Conservation (phyloP, 2,888 invertebrate genomes). For the Stegophylla sp. region DNA sequence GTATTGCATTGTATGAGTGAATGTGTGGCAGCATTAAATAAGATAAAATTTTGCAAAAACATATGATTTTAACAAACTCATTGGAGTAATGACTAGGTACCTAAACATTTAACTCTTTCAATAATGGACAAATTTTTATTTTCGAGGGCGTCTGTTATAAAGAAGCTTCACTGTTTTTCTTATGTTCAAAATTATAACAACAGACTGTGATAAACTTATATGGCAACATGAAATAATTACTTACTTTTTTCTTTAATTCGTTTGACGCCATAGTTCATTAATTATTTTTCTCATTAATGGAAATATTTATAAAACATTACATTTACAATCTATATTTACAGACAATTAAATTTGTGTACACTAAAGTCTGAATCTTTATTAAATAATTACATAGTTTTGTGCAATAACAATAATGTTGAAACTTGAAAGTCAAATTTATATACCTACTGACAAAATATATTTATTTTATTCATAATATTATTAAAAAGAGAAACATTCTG, state of each 20-base stretch:
- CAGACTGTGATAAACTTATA: neutral
- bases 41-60: neutral
- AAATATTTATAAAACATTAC: neutral
- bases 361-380: too few species aligned
- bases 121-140: too few species aligned
- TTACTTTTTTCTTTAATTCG: slow-evolving; percentile 31
- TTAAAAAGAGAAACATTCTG: too few species aligned
- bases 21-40: neutral
- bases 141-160: too few species aligned
- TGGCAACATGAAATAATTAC: neutral
- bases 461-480: too few species aligned
- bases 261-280: slow-evolving; percentile 11
- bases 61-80: neutral
- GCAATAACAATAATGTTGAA: neutral
- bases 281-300: too few species aligned
- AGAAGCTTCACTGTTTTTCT: neutral
- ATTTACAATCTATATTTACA: neutral
- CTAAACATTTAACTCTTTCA: too few species aligned
- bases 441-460: too few species aligned
- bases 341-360: neutral
- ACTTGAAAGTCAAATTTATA: too few species aligned
- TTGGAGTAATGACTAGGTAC: too few species aligned
- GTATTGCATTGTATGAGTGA: too few species aligned
- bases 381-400: neutral
- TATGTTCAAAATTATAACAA: neutral